Evolutionary conservation across 2,888 invertebrate genomes (phyloP), one percentile per base, ranked within the genome.

Genomic region (Acanthosepion lycidas): DNA sequence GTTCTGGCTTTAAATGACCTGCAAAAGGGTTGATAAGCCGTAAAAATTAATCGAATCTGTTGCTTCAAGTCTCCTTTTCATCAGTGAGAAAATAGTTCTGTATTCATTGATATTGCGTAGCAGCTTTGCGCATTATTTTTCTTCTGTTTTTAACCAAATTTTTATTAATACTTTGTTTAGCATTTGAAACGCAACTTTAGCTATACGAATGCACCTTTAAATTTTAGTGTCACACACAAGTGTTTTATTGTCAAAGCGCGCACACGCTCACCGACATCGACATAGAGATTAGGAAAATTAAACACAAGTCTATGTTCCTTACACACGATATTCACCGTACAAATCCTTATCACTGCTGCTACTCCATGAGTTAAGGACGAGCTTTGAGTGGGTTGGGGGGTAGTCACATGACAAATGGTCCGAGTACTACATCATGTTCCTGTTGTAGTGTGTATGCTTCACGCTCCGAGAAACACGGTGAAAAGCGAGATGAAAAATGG

Each of bases 331-430:
- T 78, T 15, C 78, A 78, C 4, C 78, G 9, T n/a, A n/a, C n/a
- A 78, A 78, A 78, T 78, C n/a, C n/a, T 1, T n/a, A 78, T 15
- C 78, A 33, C 5, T n/a, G n/a, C n/a, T n/a, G n/a, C 78, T 78
- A 33, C 78, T n/a, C 78, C 78, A 23, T 33, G n/a, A 15, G 78
- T 78, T 78, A 78, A 33, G n/a, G n/a, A n/a, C 12, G 33, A n/a
- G 78, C 12, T 78, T 78, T 33, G 78, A 33, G 78, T 78, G 78
- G 78, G 78, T 78, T n/a, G n/a, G 78, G 78, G 78, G 42, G 3
- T 78, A 12, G 78, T 78, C 78, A 78, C 78, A 78, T 78, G 78
- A 78, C 78, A 78, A 78, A 78, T 78, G 78, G 78, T 78, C 78
- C 78, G n/a, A 78, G n/a, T 78, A 78, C n/a, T n/a, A 78, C 78